A percentile compares a stretch with the other conserved stretches of the same genome.
phyloP scores from a whole-genome alignment of 2,888 invertebrate species.

The Mycalesis mineus region DNA sequence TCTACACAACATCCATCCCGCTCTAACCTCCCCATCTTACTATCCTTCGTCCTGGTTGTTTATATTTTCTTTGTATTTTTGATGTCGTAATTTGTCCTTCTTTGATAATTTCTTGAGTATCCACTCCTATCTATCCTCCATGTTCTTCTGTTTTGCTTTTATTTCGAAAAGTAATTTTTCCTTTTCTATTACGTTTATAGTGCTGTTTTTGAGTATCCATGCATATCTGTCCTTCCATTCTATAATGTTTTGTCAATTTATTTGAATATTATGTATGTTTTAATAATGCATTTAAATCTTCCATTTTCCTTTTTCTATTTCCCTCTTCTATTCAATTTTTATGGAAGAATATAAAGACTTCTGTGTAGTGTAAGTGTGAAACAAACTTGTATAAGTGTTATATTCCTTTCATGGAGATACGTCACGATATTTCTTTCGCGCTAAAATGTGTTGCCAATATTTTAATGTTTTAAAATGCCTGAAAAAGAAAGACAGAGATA shows the following conservation, averaged over 20 bases:
- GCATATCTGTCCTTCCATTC: background rate
- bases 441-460: too few species aligned
- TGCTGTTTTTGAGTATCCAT: too few species aligned
- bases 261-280: too few species aligned
- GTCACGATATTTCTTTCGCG: background rate
- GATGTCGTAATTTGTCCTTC: background rate
- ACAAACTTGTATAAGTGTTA: slow-evolving; percentile 14
- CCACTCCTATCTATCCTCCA: too few species aligned
- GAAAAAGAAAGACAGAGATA: too few species aligned
- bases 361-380: slow-evolving; percentile 15
- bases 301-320: background rate
- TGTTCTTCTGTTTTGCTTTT: too few species aligned
- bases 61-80: background rate
- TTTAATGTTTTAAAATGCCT: too few species aligned
- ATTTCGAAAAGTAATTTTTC: too few species aligned
- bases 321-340: background rate
- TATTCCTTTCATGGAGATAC: background rate
- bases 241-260: background rate
- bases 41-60: background rate
- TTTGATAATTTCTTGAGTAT: too few species aligned
- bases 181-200: too few species aligned
- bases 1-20: slow-evolving; percentile 5
- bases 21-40: background rate
- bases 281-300: background rate
- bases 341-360: slow-evolving; percentile 5